phyloP scores from a whole-genome alignment of 2,113 vertebrate genomes.

The Struthidea cinerea region DNA sequence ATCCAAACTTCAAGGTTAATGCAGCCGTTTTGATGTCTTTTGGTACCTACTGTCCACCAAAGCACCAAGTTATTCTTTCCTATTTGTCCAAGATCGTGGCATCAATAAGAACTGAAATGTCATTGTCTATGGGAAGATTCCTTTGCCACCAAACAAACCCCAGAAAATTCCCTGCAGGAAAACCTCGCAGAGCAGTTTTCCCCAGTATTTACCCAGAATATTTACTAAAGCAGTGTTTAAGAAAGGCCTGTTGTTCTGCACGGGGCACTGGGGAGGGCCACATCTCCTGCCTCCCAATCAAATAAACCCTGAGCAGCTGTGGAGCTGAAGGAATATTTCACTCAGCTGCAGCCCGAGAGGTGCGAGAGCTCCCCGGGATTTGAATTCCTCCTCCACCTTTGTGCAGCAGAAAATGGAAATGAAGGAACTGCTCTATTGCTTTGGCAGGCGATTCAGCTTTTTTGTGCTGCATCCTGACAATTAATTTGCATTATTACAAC shows the following conservation, averaged over 20 bases:
- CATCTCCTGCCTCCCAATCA: neutral
- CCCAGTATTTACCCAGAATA: neutral
- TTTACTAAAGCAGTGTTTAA: neutral
- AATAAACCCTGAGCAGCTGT: neutral
- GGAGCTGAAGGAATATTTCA: neutral
- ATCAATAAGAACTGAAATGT: neutral
- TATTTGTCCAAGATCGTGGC: neutral
- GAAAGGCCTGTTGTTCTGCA: neutral
- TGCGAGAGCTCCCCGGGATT: neutral
- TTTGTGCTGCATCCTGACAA: neutral
- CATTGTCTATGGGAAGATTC: neutral
- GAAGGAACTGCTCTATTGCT: neutral
- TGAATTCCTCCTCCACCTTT: neutral
- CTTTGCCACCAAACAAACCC: neutral
- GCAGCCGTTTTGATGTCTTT: neutral
- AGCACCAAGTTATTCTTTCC: neutral
- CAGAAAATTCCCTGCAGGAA: neutral
- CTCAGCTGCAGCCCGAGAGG: neutral
- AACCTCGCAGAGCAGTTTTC: neutral
- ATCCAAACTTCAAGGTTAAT: neutral
- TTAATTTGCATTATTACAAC: neutral
- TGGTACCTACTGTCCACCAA: neutral
- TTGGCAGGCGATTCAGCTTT: neutral
- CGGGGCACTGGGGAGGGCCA: neutral
- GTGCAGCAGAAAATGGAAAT: neutral